Base-by-base conservation (phyloP, 2,888 invertebrate genomes). In the Zhuqinia jingwanae region DNA sequence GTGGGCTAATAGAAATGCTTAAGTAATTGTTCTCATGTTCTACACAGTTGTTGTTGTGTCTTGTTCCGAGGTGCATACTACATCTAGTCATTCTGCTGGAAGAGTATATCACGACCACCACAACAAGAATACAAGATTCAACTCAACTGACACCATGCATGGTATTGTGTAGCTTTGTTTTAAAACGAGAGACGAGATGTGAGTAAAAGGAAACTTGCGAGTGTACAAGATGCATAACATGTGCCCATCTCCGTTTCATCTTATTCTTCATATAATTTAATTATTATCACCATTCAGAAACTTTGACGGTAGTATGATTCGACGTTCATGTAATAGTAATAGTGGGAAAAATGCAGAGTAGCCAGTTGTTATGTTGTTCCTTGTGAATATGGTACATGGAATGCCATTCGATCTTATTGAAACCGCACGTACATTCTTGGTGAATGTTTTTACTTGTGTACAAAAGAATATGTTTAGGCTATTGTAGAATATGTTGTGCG, bases 331-430 rank as follows among this genome's bases (percentile, higher is more conserved):
- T 25, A 70, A 70, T 36, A 47, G 25, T 25, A 27, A 20, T 58
- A n/a, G 65, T 68, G 65, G 17, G 20, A 68, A 68, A 42, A n/a
- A 50, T 50, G 47, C 47, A 47, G 47, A 70, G 47, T 25, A 47
- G 47, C 47, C 25, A 70, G 10, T 17, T 17, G 5, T 22, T 2
- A 5, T 27, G 50, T 70, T 50, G 25, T 70, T 47, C 20, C 11
- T 68, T 70, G 70, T 47, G 42, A 36, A 36, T 50, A 47, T 70
- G 45, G 47, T 27, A 27, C 47, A 25, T 25, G 47, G 25, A 58
- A 76, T 76, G 75, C 56, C 58, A 58, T 58, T 76, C 58, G 76
- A 76, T 76, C 58, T 56, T 76, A 56, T 70, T 76, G 58, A 76
- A 58, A 42, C 76, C 58, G 36, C 76, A 42, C 76, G 56, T 56